A percentile compares a stretch with the other conserved stretches of the same genome.
Evolutionary conservation across 2,113 vertebrate species (phyloP).

Genomic region (Coptodon bakossiorum): DNA sequence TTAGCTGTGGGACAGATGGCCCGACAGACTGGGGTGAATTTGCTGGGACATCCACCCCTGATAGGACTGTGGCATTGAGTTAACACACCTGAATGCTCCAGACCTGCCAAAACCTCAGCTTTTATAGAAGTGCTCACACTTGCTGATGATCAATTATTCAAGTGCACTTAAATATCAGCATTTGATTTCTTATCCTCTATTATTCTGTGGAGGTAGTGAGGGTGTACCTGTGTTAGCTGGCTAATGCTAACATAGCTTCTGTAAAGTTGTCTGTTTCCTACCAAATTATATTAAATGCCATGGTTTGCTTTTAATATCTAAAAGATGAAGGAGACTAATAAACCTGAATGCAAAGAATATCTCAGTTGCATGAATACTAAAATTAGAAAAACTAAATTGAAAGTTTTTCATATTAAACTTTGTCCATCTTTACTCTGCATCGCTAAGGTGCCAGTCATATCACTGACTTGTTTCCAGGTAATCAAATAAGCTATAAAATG

Average conservation of each 20-base stretch:
- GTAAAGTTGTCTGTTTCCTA: neutral
- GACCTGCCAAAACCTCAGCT: neutral
- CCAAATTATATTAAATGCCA: neutral
- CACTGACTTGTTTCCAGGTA: neutral
- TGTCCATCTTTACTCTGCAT: neutral
- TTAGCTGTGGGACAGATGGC: neutral
- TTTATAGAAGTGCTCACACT: neutral
- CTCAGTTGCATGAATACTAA: neutral
- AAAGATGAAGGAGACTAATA: neutral
- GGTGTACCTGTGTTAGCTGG: neutral
- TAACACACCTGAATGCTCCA: neutral
- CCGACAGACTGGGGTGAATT: neutral
- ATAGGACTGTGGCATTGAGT: neutral
- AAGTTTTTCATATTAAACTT: neutral
- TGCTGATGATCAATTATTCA: neutral
- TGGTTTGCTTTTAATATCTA: neutral
- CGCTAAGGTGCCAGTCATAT: neutral
- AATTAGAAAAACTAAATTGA: neutral
- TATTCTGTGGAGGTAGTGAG: neutral
- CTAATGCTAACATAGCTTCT: neutral
- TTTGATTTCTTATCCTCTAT: neutral
- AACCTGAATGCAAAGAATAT: neutral
- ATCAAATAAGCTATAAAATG: neutral
- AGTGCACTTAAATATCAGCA: neutral
- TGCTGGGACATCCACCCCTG: neutral